These are phyloP conservation scores for Caenorhabditis doughertyi DNA, from an alignment of 2,888 invertebrate species.

Conservation along the genomic window DNA sequence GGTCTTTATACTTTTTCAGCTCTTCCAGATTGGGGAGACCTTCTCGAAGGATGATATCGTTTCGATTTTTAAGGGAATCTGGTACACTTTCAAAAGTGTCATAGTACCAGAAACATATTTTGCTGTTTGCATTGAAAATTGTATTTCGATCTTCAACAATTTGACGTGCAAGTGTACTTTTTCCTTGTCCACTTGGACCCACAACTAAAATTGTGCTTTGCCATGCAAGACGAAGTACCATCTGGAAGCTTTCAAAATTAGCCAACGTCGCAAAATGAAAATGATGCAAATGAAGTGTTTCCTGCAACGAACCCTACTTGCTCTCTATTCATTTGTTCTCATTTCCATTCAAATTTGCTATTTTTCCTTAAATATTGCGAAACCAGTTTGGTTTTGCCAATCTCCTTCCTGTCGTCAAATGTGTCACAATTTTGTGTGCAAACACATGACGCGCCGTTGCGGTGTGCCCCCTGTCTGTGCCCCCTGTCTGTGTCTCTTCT, in stretches of 20 bases:
- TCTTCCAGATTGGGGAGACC: conserved; percentile 22
- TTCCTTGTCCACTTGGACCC: conserved; percentile 23
- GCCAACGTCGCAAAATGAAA: not conserved
- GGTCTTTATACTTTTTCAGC: conserved; percentile 19
- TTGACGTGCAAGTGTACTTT: conserved; percentile 9
- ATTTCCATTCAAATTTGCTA: no score
- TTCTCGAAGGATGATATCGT: conserved; percentile 13
- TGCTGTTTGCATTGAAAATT: conserved; percentile 10
- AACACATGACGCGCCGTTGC: no score
- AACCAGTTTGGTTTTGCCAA: no score
- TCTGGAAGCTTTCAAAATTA: no score
- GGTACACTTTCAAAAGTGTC: conserved; percentile 31
- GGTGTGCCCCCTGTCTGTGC: no score
- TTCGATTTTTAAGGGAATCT: conserved; percentile 11
- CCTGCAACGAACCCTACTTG: no score
- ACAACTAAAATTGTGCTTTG: conserved; percentile 18
- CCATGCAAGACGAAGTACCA: not conserved
- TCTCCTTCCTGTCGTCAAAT: no score
- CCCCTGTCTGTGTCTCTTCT: no score
- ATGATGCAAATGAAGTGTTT: no score
- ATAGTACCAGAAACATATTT: conserved; percentile 27
- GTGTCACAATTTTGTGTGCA: no score
- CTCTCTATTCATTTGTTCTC: no score
- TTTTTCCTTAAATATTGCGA: no score
- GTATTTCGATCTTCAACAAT: conserved; percentile 4